Percentiles rank a stretch among this genome's conserved stretches.
Conservation (phyloP, 2,113 vertebrate genomes). For the Irena cyanogastra region DNA sequence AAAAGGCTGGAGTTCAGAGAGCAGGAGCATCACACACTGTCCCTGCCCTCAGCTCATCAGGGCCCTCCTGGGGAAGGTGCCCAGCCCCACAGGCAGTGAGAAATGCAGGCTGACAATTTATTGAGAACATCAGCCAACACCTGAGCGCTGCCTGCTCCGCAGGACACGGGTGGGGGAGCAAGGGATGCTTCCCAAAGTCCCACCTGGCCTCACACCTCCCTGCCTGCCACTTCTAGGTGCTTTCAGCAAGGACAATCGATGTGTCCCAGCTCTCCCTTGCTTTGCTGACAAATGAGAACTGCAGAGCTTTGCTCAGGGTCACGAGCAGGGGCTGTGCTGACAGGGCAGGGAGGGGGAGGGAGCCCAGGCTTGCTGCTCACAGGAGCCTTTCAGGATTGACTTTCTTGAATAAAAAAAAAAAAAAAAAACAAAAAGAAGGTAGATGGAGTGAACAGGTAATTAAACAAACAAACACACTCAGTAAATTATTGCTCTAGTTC, state of each 20-base stretch:
- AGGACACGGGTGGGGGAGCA: not conserved
- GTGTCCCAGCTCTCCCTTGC: not conserved
- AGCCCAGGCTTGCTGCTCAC: not conserved
- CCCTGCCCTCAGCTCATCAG: not conserved
- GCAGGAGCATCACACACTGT: not conserved
- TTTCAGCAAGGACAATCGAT: constrained; percentile 72
- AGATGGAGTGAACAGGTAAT: not conserved
- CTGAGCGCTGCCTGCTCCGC: constrained; percentile 11
- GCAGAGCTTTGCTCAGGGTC: not conserved
- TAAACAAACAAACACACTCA: not conserved
- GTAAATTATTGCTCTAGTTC: not conserved
- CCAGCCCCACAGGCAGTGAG: constrained; percentile 2
- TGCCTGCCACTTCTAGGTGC: constrained; percentile 61
- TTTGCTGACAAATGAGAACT: not conserved
- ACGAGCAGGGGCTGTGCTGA: not conserved
- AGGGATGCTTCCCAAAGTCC: not conserved
- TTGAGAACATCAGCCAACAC: constrained; percentile 80
- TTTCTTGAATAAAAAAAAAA: not conserved
- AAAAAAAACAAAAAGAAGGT: not conserved
- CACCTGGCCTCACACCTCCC: constrained; percentile 4
- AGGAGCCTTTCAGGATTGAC: not conserved
- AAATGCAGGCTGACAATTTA: constrained; percentile 67
- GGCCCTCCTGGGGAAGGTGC: not conserved
- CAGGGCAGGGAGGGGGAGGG: not conserved
- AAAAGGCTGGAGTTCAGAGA: not conserved